phyloP scores from a whole-genome alignment of 2,888 invertebrate genomes.

The Melieria omissa region DNA sequence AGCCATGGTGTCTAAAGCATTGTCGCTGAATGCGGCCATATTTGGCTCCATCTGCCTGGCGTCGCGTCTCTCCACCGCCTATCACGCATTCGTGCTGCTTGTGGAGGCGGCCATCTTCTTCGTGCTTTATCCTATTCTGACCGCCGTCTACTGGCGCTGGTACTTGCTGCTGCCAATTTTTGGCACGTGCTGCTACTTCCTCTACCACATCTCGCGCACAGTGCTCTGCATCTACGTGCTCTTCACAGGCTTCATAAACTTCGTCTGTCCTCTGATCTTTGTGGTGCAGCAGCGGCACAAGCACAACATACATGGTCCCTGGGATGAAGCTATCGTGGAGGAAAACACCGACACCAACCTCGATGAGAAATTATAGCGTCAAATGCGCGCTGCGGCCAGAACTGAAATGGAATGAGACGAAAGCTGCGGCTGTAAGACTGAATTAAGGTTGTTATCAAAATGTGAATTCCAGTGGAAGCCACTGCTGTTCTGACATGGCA shows the following conservation, averaged over 20 bases:
- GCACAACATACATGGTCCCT: slow-evolving; percentile 95
- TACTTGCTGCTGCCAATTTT: slow-evolving; percentile 70
- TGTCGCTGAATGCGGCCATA: slow-evolving; percentile 94
- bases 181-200: slow-evolving; percentile 68
- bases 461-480: no score
- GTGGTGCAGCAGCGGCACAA: slow-evolving; percentile 82
- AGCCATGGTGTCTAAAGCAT: slow-evolving; percentile 88
- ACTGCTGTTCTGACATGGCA: no score
- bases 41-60: slow-evolving; percentile 96
- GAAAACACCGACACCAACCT: slow-evolving; percentile 63
- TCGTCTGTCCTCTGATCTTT: slow-evolving; percentile 81
- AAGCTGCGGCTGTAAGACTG: no score
- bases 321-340: slow-evolving; percentile 92
- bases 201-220: slow-evolving; percentile 71
- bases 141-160: slow-evolving; percentile 73
- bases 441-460: no score
- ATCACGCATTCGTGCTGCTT: slow-evolving; percentile 90
- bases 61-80: slow-evolving; percentile 86
- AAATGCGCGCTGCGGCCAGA: neutral
- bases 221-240: slow-evolving; percentile 73
- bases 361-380: slow-evolving; percentile 58
- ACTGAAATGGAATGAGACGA: no score
- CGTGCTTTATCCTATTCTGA: slow-evolving; percentile 86
- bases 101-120: slow-evolving; percentile 89
- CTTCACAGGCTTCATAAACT: slow-evolving; percentile 73